Conservation (phyloP, 1,140 invertebrate species). For the Cotesia typhae region DNA sequence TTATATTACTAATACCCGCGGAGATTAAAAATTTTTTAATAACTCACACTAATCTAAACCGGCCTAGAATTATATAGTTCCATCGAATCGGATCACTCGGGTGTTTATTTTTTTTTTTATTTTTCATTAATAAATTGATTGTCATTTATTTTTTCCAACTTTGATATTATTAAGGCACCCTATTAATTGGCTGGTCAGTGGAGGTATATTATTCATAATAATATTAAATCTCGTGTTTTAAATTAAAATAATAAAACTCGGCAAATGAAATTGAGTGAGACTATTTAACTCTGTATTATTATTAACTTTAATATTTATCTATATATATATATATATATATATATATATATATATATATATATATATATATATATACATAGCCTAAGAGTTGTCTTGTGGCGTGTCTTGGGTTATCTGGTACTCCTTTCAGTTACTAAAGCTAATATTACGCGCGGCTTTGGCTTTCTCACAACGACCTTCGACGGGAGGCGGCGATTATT, state of each 20-base stretch:
- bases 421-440: neutral
- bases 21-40: neutral
- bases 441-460: neutral
- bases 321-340: too few species aligned
- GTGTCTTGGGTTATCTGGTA: neutral
- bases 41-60: too few species aligned
- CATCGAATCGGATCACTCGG: neutral
- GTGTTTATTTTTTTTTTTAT: neutral
- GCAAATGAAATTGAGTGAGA: too few species aligned
- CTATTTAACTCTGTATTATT: too few species aligned
- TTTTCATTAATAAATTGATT: neutral
- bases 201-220: too few species aligned
- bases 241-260: too few species aligned
- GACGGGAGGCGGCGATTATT: conserved; percentile 36
- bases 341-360: too few species aligned
- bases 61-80: too few species aligned
- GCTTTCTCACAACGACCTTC: conserved; percentile 25
- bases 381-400: too few species aligned
- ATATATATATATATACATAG: too few species aligned
- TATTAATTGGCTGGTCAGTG: conserved; percentile 24
- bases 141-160: neutral
- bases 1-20: neutral
- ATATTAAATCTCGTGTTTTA: too few species aligned
- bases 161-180: conserved; percentile 10
- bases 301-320: too few species aligned